Percentiles rank a stretch among this genome's conserved stretches.
These are phyloP conservation scores for Aphis craccivora DNA, from an alignment of 1,140 invertebrate species.

Conservation along the genomic window DNA sequence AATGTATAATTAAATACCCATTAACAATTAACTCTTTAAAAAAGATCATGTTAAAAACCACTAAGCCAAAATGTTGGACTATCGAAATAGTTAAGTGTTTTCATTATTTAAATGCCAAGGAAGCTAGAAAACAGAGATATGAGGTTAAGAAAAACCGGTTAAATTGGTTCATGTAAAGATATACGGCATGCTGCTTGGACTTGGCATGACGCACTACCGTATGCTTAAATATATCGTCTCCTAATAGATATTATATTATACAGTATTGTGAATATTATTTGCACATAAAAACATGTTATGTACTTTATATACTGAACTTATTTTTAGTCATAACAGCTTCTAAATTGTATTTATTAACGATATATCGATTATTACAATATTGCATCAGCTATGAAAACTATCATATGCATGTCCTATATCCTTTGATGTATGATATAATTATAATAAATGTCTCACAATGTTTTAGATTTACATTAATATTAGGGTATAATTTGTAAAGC, in stretches of 20 bases:
- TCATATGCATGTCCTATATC: neutral
- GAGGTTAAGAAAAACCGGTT: neutral
- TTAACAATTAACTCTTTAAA: too few relatives aligned
- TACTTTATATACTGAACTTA: neutral
- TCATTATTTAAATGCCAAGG: neutral
- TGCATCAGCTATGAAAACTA: too few relatives aligned
- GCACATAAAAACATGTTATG: neutral
- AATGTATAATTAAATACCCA: too few relatives aligned
- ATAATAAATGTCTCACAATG: neutral
- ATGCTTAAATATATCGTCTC: neutral
- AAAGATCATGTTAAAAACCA: too few relatives aligned
- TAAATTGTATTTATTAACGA: neutral
- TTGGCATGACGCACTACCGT: neutral
- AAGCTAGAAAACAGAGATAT: neutral
- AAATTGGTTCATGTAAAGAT: neutral
- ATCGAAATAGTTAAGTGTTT: neutral
- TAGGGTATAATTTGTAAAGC: neutral
- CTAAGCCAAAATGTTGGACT: too few relatives aligned
- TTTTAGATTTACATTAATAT: neutral
- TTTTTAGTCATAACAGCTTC: neutral
- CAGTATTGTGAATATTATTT: neutral
- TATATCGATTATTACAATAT: neutral
- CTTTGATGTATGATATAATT: neutral
- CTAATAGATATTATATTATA: neutral
- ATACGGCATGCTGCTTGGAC: neutral